Base-by-base conservation (phyloP, 1,140 invertebrate genomes). In the Physella acuta region DNA sequence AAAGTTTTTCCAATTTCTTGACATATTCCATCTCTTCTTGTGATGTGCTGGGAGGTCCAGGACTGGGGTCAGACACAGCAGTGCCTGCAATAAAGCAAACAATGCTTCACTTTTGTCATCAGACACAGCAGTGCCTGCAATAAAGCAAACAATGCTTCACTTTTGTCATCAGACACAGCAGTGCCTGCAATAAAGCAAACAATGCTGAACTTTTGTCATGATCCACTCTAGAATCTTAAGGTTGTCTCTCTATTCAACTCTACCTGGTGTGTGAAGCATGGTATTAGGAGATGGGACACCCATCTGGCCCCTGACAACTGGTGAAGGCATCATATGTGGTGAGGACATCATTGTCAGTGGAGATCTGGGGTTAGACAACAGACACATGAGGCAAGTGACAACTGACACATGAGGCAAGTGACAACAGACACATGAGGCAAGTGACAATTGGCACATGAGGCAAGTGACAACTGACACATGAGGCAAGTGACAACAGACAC, bases 1-100 rank as follows among this genome's bases (percentile, higher is more conserved):
- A 93, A 3, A 97, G 86, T 79, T 96, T 93, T 36, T 92, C 89
- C 49, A 97, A 91, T 86, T 97, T 97, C 75, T 97, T 94, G 67
- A 93, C 85, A 78, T 97, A 97, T 0, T 91, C 90, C 61, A 93
- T 92, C 77, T 97, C 94, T 76, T 97, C 94, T 28, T 68, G 56
- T 20, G 77, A 61, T 31, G 63, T 73, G 61, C 77, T 63, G 63
- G 72, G 70, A 2, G 59, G 63, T 20, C 72, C 70, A 31, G 82
- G 81, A 63, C 81, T 89, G 84, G 64, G 84, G 36, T 76, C 79
- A 14, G 78, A 71, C 37, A 77, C 73, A 26, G 73, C 76, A 56
- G 74, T 34, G 91, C 94, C 82, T 94, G 93, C 8, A 14, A 17
- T n/a, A 55, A 44, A n/a, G 0, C 28, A 58, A n/a, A n/a, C n/a